phyloP scores from a whole-genome alignment of 2,888 invertebrate genomes.

The Drosophila atripex region DNA sequence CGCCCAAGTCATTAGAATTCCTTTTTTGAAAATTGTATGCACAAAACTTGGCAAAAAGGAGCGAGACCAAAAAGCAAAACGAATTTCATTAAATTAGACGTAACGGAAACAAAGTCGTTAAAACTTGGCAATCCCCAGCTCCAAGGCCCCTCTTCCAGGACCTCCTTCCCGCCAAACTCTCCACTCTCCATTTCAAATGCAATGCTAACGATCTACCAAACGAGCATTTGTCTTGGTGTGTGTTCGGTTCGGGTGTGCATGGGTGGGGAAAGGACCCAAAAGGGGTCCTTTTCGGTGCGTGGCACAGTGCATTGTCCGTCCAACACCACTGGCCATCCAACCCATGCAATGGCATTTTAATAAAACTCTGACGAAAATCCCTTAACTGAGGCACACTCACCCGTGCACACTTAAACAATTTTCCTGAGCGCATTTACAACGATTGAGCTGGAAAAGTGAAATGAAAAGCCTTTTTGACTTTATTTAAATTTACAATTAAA shows the following conservation, averaged over 20 bases:
- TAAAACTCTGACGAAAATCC: constrained; percentile 68
- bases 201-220: constrained; percentile 65
- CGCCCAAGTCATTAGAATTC: constrained; percentile 78
- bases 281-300: constrained; percentile 50
- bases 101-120: constrained; percentile 79
- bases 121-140: constrained; percentile 66
- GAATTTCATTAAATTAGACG: constrained; percentile 79
- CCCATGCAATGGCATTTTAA: constrained; percentile 65
- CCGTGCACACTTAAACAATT: constrained; percentile 62
- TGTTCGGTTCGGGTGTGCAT: constrained; percentile 20
- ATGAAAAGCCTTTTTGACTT: not conserved
- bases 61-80: constrained; percentile 64
- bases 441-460: constrained; percentile 12
- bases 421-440: constrained; percentile 51
- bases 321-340: constrained; percentile 18
- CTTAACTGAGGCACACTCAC: constrained; percentile 35
- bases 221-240: constrained; percentile 38
- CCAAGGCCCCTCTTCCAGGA: constrained; percentile 9
- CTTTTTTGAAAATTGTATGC: constrained; percentile 70
- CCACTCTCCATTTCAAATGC: constrained; percentile 20
- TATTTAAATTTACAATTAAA: not conserved
- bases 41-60: constrained; percentile 55
- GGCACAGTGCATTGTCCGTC: constrained; percentile 52
- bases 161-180: constrained; percentile 5
- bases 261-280: constrained; percentile 3